Evolutionary conservation across 1,140 invertebrate genomes (phyloP), one percentile per base, ranked within the genome.

Genomic region (Leptopilina clavipes): DNA sequence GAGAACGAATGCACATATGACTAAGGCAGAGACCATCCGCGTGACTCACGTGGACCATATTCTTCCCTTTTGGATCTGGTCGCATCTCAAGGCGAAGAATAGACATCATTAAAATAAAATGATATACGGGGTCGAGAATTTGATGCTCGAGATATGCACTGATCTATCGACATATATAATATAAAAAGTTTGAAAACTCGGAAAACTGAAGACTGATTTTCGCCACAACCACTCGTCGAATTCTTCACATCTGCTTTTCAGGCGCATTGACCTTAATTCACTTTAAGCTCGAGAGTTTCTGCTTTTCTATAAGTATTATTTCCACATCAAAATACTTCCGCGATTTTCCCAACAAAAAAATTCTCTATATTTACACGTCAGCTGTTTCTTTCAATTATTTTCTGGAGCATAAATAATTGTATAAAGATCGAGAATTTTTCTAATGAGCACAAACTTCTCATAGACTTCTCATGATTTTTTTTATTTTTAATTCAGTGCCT

Each of bases 51-150:
- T 72, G 44, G 14, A 22, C 70, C 71, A 52, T 25, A 48, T 45
- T 12, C 8, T 48, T n/a, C 59, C 59, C 25, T 65, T 65, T n/a
- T 52, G 48, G 48, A 52, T 52, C 70, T 25, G 76, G 17, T 31
- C 25, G 45, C 70, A 65, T 73, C 73, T 19, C 22, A 54, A 73
- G 52, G 48, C 56, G 74, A 81, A 84, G 82, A 84, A 84, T 83
- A 83, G 82, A 73, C 77, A 72, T 84, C 82, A 82, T 81, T 83
- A 82, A 74, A 71, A n/a, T n/a, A n/a, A 14, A 31, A 22, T 31
- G 11, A 52, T 17, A 44, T 43, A 43, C 72, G 74, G n/a, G 52
- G 11, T 25, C 45, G 43, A 9, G 65, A 40, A 1, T 37, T 52
- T 18, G n/a, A 18, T 65, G 17, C 54, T 75, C 71, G 25, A 76